phyloP scores from a whole-genome alignment of 2,888 invertebrate species.

The Steinernema carpocapsae region DNA sequence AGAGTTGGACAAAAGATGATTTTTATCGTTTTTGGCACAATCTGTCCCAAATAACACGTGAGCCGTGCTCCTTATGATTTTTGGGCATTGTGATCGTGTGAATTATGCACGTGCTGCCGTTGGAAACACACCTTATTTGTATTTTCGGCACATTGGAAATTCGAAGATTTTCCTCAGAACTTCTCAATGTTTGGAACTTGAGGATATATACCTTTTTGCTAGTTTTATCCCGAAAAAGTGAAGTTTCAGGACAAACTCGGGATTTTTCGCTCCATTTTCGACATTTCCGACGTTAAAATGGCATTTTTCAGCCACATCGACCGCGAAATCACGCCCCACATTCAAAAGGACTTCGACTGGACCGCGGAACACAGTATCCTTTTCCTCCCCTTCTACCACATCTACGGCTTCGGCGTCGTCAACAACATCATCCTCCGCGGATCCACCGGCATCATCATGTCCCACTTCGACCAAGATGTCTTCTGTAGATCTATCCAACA shows the following conservation, averaged over 20 bases:
- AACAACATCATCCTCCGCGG: constrained; percentile 46
- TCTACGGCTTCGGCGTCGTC: constrained; percentile 60
- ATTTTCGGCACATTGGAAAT: too few species aligned
- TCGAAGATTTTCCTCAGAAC: too few species aligned
- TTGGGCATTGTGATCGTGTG: too few species aligned
- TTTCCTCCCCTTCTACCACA: constrained; percentile 67
- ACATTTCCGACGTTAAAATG: too few species aligned
- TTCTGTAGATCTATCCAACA: constrained; percentile 57
- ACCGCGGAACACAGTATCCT: constrained; percentile 52
- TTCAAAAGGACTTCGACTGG: constrained; percentile 40
- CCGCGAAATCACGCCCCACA: neutral
- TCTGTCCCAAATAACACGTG: neutral
- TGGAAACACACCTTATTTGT: too few species aligned
- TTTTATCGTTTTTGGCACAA: neutral
- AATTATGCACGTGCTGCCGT: too few species aligned
- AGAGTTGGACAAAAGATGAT: neutral
- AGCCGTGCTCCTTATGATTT: too few species aligned
- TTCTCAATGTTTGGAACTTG: too few species aligned
- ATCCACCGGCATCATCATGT: constrained; percentile 58
- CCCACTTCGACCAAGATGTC: constrained; percentile 59
- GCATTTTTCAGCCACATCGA: neutral
- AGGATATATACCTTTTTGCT: too few species aligned
- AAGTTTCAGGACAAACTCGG: too few species aligned
- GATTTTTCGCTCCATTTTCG: too few species aligned
- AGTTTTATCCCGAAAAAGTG: too few species aligned